Percentiles rank a stretch among this genome's conserved stretches.
Conservation (phyloP, 2,797 vertebrate species). For the Hoplostethus atlanticus region DNA sequence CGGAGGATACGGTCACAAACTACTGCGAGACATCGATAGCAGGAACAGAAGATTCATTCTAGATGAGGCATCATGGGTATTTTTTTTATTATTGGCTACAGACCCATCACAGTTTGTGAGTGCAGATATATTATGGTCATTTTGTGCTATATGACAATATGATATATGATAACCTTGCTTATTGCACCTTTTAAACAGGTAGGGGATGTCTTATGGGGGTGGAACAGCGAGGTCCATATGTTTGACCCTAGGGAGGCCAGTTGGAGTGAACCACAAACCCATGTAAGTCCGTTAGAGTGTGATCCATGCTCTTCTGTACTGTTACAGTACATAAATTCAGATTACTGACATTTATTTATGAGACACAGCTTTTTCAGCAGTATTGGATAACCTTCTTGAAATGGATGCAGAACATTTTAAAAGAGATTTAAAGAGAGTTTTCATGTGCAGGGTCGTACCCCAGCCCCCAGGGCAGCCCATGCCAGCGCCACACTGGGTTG, state of each 20-base stretch:
- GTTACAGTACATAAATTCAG: background rate
- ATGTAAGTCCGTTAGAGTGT: conserved; percentile 76
- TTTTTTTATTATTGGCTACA: background rate
- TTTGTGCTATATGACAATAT: background rate
- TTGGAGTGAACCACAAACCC: conserved; percentile 89
- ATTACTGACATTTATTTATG: background rate
- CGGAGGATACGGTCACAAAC: conserved; percentile 95
- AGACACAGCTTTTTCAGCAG: background rate
- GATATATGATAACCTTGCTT: background rate
- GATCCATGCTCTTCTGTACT: background rate
- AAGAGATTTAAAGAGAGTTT: background rate
- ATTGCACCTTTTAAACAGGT: conserved; percentile 74
- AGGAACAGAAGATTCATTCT: conserved; percentile 89
- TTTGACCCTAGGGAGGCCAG: conserved; percentile 89
- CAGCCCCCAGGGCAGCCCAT: conserved; percentile 93
- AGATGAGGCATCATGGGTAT: conserved; percentile 95
- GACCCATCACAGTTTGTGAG: background rate
- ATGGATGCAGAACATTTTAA: no score
- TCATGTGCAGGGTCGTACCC: conserved; percentile 86
- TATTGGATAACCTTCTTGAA: no score
- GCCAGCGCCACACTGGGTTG: conserved; percentile 88
- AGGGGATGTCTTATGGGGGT: conserved; percentile 93
- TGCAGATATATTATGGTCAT: background rate
- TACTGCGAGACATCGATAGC: conserved; percentile 83
- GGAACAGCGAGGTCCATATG: conserved; percentile 95